These are phyloP conservation scores for Metalampra italica DNA, from an alignment of 2,888 invertebrate species.

Conservation along the genomic window DNA sequence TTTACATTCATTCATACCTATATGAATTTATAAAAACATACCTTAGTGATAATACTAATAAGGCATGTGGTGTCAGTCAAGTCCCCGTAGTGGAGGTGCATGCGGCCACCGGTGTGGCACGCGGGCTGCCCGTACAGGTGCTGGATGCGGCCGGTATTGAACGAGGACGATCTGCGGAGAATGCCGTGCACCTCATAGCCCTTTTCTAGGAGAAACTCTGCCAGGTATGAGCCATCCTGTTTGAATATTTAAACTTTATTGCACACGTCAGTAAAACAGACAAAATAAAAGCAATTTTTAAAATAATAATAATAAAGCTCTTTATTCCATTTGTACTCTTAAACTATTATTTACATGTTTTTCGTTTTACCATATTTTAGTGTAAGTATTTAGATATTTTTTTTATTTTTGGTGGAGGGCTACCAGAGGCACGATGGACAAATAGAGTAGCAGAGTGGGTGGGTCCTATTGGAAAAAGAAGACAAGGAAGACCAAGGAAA, in stretches of 20 bases:
- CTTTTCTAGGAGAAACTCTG: conserved; percentile 94
- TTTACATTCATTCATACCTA: no score
- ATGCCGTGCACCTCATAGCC: conserved; percentile 98
- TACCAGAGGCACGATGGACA: no score
- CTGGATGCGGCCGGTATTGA: conserved; percentile 97
- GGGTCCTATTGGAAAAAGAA: no score
- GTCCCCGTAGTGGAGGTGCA: conserved; percentile 98
- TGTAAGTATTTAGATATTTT: no score
- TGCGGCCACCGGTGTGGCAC: conserved; percentile 91
- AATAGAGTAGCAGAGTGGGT: no score
- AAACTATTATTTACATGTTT: no score
- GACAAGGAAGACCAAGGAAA: no score
- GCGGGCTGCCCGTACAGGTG: conserved; percentile 96
- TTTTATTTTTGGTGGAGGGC: no score
- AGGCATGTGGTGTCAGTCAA: conserved; percentile 97
- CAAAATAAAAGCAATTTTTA: conserved; percentile 1
- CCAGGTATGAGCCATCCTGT: conserved; percentile 98
- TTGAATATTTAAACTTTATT: conserved; percentile 25
- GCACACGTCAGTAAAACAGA: conserved; percentile 8
- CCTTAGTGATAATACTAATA: conserved; percentile 68
- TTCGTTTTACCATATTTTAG: no score
- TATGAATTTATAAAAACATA: conserved; percentile 17
- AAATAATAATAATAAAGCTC: no score
- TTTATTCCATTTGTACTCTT: no score
- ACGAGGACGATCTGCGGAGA: conserved; percentile 94